Evolutionary conservation across 2,113 vertebrate genomes (phyloP).

Genomic region (Chloebia gouldiae): DNA sequence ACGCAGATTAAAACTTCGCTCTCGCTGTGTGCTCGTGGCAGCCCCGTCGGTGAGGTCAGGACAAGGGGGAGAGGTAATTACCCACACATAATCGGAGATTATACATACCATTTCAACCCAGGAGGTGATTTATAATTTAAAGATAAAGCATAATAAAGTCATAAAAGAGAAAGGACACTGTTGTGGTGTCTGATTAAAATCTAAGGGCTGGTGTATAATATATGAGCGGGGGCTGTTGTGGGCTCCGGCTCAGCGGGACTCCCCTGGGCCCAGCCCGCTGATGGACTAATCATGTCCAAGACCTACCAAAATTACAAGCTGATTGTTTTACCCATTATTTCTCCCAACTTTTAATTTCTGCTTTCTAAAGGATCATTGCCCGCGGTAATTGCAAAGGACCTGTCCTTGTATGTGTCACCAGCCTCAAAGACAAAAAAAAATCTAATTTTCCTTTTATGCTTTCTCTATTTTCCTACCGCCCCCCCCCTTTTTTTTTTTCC

Average conservation of each 20-base stretch:
- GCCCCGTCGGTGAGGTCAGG: constrained; percentile 21
- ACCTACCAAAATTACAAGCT: constrained; percentile 80
- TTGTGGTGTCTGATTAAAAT: constrained; percentile 77
- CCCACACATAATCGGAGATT: constrained; percentile 60
- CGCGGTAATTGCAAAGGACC: constrained; percentile 92
- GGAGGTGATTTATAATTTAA: constrained; percentile 80
- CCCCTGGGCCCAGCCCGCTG: constrained; percentile 75
- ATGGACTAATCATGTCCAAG: constrained; percentile 87
- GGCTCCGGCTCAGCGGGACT: constrained; percentile 42
- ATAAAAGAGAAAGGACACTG: constrained; percentile 72
- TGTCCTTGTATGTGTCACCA: constrained; percentile 86
- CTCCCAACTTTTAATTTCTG: constrained; percentile 95
- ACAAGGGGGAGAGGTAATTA: constrained; percentile 59
- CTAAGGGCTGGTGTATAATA: constrained; percentile 49
- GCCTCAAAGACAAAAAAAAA: constrained; percentile 69
- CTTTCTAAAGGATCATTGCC: constrained; percentile 94
- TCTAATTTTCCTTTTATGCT: constrained; percentile 58
- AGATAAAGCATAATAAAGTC: constrained; percentile 79
- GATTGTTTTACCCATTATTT: constrained; percentile 94
- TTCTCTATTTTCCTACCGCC: constrained; percentile 35
- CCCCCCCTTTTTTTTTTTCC: neutral
- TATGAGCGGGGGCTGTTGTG: constrained; percentile 26
- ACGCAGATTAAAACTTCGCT: neutral
- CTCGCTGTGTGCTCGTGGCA: neutral
- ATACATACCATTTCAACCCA: constrained; percentile 51